These are phyloP conservation scores for Dendrocincla tyrannina DNA, from an alignment of 2,797 vertebrate genomes.

Conservation along the genomic window DNA sequence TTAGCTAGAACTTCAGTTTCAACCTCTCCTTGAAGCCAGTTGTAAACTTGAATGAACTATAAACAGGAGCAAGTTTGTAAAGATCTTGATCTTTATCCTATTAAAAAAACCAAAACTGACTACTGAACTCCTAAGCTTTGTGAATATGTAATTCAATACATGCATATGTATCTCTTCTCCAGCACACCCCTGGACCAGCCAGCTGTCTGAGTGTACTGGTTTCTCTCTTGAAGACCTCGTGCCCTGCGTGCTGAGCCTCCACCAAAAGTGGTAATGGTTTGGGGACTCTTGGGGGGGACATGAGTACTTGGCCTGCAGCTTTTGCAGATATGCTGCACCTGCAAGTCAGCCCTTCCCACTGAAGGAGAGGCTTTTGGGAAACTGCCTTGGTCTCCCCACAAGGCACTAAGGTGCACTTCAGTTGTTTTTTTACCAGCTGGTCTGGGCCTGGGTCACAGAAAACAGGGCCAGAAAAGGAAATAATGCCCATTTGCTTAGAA, in stretches of 20 bases:
- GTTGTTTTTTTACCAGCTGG: not conserved
- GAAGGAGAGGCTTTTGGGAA: not conserved
- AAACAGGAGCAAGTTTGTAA: not conserved
- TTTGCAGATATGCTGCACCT: not conserved
- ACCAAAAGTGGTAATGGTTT: constrained; percentile 89
- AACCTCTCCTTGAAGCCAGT: not conserved
- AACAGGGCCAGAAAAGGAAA: not conserved
- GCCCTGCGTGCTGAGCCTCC: constrained; percentile 84
- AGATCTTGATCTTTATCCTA: not conserved
- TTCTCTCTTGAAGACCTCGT: constrained; percentile 88
- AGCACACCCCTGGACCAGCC: constrained; percentile 90
- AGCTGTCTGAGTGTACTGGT: constrained; percentile 86
- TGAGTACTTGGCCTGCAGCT: not conserved
- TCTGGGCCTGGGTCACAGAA: not conserved
- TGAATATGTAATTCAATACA: not conserved
- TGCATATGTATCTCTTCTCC: not conserved
- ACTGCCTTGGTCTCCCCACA: not conserved
- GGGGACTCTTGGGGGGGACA: not conserved
- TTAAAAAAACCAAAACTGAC: not conserved
- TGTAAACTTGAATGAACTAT: not conserved
- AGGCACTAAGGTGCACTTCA: not conserved
- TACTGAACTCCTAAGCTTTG: not conserved
- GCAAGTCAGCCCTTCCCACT: not conserved
- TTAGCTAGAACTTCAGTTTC: not conserved
- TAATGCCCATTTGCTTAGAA: not conserved